These are phyloP conservation scores for Diuraphis noxia DNA, from an alignment of 1,140 invertebrate species.

Conservation along the genomic window DNA sequence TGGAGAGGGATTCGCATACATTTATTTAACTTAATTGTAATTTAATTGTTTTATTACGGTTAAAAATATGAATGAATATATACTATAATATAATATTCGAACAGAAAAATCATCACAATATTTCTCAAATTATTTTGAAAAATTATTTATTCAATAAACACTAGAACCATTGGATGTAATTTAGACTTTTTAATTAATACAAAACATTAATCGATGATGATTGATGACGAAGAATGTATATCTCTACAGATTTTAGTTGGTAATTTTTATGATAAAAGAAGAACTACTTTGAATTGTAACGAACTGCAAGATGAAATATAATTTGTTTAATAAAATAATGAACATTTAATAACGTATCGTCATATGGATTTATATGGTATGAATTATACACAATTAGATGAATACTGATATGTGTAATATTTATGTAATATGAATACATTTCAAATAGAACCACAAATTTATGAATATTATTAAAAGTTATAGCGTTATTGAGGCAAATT, in stretches of 20 bases:
- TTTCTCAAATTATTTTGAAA: neutral
- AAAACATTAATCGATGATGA: too few species aligned
- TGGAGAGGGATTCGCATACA: neutral
- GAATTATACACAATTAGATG: neutral
- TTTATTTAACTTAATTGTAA: neutral
- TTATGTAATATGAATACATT: neutral
- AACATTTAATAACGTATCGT: neutral
- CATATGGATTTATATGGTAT: neutral
- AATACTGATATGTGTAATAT: neutral
- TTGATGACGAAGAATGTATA: too few species aligned
- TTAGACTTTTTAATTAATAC: neutral
- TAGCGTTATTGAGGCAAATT: neutral
- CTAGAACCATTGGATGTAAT: neutral
- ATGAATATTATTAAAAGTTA: neutral
- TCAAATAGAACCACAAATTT: neutral
- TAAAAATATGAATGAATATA: too few species aligned
- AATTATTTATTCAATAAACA: neutral
- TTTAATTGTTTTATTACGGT: neutral
- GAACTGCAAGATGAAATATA: neutral
- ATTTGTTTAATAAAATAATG: neutral
- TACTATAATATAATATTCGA: neutral
- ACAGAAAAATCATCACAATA: neutral
- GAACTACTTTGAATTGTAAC: neutral
- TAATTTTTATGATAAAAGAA: neutral
- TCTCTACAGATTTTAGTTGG: too few species aligned